Conservation (phyloP, 2,888 invertebrate genomes). For the Aplocera efformata region DNA sequence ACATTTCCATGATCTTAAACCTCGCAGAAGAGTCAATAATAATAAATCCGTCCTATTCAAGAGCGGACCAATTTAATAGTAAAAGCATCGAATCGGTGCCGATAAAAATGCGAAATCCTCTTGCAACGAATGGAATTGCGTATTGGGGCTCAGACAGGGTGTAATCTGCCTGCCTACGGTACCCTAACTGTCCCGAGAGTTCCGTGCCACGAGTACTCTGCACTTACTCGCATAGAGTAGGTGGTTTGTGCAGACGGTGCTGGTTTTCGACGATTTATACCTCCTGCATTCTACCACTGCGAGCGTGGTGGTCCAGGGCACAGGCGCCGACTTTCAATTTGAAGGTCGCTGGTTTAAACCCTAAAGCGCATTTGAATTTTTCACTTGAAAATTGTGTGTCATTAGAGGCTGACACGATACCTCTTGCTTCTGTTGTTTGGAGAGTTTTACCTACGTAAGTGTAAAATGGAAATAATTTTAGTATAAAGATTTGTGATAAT, state of each 20-base stretch:
- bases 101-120: conserved; percentile 75
- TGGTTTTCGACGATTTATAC: background rate
- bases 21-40: conserved; percentile 22
- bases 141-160: conserved; percentile 76
- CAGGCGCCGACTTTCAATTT: too few species aligned
- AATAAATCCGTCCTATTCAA: conserved; percentile 30
- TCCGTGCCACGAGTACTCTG: conserved; percentile 49
- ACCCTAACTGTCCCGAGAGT: conserved; percentile 71
- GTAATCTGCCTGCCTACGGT: conserved; percentile 75
- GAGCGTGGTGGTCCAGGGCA: too few species aligned
- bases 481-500: too few species aligned
- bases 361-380: too few species aligned
- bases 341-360: too few species aligned
- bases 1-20: conserved; percentile 21
- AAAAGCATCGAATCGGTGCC: conserved; percentile 49
- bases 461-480: too few species aligned
- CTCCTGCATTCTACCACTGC: too few species aligned
- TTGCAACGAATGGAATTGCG: conserved; percentile 73
- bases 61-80: conserved; percentile 55
- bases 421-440: too few species aligned
- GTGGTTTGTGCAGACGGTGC: conserved; percentile 4
- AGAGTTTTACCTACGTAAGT: too few species aligned
- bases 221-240: conserved; percentile 55
- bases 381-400: too few species aligned
- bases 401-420: too few species aligned